A percentile compares a stretch with the other conserved stretches of the same genome.
phyloP scores from a whole-genome alignment of 2,888 invertebrate genomes.

The Lacanobia oleracea region DNA sequence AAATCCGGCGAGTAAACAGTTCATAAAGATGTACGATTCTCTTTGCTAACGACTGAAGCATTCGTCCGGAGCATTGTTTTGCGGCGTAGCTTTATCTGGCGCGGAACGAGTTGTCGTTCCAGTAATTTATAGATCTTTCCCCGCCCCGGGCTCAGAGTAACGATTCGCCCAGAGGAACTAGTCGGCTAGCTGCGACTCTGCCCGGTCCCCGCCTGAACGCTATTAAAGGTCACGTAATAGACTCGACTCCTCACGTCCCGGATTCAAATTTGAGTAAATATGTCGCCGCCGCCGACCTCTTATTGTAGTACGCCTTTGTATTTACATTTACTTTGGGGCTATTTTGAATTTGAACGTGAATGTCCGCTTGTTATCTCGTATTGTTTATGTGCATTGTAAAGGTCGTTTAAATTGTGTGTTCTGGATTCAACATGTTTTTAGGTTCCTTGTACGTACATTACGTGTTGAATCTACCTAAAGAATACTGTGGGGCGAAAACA shows the following conservation, averaged over 20 bases:
- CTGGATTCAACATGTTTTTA: slow-evolving; percentile 26
- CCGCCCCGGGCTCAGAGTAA: slow-evolving; percentile 84
- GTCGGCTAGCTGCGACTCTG: slow-evolving; percentile 72
- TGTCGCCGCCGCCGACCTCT: slow-evolving; percentile 78
- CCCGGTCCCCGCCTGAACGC: slow-evolving; percentile 76
- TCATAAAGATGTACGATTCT: slow-evolving; percentile 86
- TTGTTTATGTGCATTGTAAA: slow-evolving; percentile 72
- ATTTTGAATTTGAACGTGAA: slow-evolving; percentile 77
- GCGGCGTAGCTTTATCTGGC: slow-evolving; percentile 89
- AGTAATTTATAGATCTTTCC: slow-evolving; percentile 89
- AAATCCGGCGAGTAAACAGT: slow-evolving; percentile 82
- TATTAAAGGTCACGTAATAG: slow-evolving; percentile 88
- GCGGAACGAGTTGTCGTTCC: slow-evolving; percentile 88
- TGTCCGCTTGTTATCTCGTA: slow-evolving; percentile 74
- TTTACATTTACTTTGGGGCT: slow-evolving; percentile 79
- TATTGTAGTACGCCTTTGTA: slow-evolving; percentile 80
- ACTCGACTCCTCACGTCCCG: slow-evolving; percentile 84
- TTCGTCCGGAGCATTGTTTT: slow-evolving; percentile 88
- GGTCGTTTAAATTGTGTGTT: slow-evolving; percentile 71
- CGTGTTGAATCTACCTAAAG: slow-evolving; percentile 9
- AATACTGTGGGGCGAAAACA: background rate
- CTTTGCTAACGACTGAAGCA: slow-evolving; percentile 84
- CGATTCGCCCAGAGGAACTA: slow-evolving; percentile 79
- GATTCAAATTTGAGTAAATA: slow-evolving; percentile 87
- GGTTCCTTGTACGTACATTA: slow-evolving; percentile 5